Conservation (phyloP, 30 jellyfish, hydroid and myxozoan species). For the Hydractinia symbiolongicarpus region DNA sequence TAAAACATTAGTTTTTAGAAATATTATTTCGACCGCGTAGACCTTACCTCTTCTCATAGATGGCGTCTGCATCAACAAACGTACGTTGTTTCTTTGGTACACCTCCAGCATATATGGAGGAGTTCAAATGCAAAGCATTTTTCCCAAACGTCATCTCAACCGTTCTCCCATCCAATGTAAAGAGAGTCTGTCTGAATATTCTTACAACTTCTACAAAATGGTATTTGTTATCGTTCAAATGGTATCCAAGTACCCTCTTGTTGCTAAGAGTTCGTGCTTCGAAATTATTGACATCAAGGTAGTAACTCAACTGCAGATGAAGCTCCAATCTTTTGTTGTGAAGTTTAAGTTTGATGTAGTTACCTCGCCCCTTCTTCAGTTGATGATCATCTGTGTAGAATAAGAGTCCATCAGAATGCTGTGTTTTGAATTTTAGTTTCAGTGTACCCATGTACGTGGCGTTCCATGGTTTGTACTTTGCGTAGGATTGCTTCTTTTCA, state of each 20-base stretch:
- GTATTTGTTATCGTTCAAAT: background rate
- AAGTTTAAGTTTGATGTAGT: conserved; percentile 39
- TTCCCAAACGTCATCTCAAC: background rate
- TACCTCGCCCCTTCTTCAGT: conserved; percentile 41
- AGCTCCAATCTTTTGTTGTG: conserved; percentile 20
- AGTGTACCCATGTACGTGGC: conserved; percentile 55
- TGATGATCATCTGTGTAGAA: conserved; percentile 46
- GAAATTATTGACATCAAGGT: background rate
- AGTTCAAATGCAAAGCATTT: background rate
- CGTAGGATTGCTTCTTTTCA: conserved; percentile 18
- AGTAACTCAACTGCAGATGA: background rate
- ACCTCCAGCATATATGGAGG: background rate
- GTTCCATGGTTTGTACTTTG: conserved; percentile 45
- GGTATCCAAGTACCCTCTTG: background rate
- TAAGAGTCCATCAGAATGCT: conserved; percentile 46
- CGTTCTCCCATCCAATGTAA: background rate
- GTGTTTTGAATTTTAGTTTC: conserved; percentile 52
- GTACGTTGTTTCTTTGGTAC: background rate
- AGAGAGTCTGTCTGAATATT: background rate
- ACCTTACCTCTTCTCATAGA: background rate
- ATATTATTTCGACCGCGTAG: too few species aligned
- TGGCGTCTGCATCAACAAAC: background rate
- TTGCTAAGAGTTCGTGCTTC: background rate
- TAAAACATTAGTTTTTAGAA: too few species aligned
- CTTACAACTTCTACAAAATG: conserved; percentile 2